Conservation (phyloP, 1,140 invertebrate species). For the Bombus turneri region DNA sequence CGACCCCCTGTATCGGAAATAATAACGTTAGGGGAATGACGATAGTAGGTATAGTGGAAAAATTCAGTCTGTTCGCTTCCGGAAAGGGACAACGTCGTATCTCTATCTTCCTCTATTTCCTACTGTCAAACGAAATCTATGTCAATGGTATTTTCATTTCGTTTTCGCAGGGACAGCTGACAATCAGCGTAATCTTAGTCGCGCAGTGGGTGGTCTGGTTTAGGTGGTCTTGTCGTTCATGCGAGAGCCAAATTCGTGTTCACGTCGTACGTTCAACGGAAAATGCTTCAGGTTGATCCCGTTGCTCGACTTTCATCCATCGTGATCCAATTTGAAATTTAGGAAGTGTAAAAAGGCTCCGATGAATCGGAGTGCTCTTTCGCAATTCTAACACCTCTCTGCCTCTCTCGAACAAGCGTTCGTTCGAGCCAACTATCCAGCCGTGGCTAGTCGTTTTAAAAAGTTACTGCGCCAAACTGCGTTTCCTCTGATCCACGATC, state of each 20-base stretch:
- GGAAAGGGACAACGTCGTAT: too few relatives aligned
- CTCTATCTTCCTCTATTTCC: constrained; percentile 66
- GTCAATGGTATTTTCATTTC: constrained; percentile 79
- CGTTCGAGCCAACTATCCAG: background rate
- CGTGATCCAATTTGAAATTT: constrained; percentile 17
- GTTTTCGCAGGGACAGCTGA: constrained; percentile 76
- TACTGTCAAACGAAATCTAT: constrained; percentile 68
- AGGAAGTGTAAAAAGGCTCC: background rate
- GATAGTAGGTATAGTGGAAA: background rate
- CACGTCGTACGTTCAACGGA: background rate
- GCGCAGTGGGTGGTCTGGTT: constrained; percentile 23
- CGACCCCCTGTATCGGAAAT: constrained; percentile 9
- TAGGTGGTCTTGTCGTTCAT: background rate
- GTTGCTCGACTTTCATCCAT: background rate
- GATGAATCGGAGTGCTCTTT: background rate
- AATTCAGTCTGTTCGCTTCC: constrained; percentile 4
- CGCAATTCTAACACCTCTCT: background rate
- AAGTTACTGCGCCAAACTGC: background rate
- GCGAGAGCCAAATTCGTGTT: background rate
- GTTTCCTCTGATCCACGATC: background rate
- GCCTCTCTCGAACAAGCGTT: background rate
- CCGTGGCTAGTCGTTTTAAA: background rate
- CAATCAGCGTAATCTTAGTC: constrained; percentile 54
- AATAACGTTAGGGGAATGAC: background rate
- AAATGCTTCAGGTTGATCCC: background rate